phyloP scores from a whole-genome alignment of 2,888 invertebrate genomes.

The Eucera pruinosa region DNA sequence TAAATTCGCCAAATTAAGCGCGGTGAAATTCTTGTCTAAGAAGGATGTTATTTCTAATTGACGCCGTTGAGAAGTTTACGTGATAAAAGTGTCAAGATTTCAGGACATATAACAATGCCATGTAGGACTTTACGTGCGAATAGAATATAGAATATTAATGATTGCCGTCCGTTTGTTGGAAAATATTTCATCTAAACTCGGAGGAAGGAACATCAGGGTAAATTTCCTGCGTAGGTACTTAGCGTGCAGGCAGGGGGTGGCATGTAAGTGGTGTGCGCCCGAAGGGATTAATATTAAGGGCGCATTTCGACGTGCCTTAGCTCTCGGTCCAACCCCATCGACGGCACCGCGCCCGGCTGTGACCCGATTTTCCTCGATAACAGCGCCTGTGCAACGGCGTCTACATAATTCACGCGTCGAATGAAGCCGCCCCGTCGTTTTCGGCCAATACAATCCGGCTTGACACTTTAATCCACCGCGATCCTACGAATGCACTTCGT shows the following conservation, averaged over 20 bases:
- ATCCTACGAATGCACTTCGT: slow-evolving; percentile 61
- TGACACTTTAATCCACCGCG: slow-evolving; percentile 66
- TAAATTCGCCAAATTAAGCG: too few species aligned
- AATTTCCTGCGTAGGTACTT: slow-evolving; percentile 54
- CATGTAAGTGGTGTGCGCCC: slow-evolving; percentile 58
- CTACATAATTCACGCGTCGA: slow-evolving; percentile 69
- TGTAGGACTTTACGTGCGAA: too few species aligned
- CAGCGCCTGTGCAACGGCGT: slow-evolving; percentile 58
- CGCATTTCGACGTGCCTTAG: slow-evolving; percentile 65
- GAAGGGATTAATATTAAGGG: slow-evolving; percentile 73
- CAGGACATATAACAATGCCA: too few species aligned
- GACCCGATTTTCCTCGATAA: slow-evolving; percentile 70
- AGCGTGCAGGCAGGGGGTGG: slow-evolving; percentile 32
- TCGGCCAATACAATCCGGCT: slow-evolving; percentile 61
- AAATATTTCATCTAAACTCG: slow-evolving; percentile 1
- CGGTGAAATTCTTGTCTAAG: too few species aligned
- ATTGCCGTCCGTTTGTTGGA: too few species aligned
- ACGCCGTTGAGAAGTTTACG: too few species aligned
- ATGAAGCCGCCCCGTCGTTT: slow-evolving; percentile 62
- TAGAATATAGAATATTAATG: too few species aligned
- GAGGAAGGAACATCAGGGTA: slow-evolving; percentile 14
- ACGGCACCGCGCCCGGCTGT: slow-evolving; percentile 48
- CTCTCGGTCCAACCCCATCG: slow-evolving; percentile 52
- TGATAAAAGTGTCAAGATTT: too few species aligned
- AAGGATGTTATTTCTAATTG: too few species aligned